Evolutionary conservation across 2,113 vertebrate genomes (phyloP).

Genomic region (Brachyhypopomus occidentalis): DNA sequence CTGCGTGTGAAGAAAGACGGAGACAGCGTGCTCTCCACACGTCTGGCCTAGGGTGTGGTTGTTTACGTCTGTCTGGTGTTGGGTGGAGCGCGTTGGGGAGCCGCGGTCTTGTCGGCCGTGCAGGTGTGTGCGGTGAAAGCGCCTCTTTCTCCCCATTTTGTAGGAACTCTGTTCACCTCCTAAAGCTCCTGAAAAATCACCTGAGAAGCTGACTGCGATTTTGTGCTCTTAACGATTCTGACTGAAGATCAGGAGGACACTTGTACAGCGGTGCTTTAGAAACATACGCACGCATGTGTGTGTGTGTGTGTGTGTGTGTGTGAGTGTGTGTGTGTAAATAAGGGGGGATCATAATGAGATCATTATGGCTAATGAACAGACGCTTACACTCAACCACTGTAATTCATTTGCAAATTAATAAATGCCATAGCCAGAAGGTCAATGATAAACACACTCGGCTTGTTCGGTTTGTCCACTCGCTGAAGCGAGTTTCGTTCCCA

Average conservation of each 20-base stretch:
- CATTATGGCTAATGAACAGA: background rate
- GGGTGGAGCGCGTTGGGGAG: too few species aligned
- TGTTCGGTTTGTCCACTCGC: background rate
- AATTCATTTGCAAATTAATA: slow-evolving; percentile 34
- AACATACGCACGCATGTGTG: background rate
- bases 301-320: slow-evolving; percentile 30
- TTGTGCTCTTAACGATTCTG: too few species aligned
- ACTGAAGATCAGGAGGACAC: too few species aligned
- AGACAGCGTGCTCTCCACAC: background rate
- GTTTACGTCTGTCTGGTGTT: too few species aligned
- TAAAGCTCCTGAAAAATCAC: too few species aligned
- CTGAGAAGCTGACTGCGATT: too few species aligned
- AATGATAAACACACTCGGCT: background rate
- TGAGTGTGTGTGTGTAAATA: slow-evolving; percentile 39
- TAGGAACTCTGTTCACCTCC: too few species aligned
- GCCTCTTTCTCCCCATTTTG: too few species aligned
- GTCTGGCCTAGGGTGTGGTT: too few species aligned
- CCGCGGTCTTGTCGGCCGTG: too few species aligned
- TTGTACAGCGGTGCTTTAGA: too few species aligned
- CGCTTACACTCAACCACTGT: slow-evolving; percentile 3
- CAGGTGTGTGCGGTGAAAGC: too few species aligned
- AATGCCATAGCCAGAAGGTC: slow-evolving; percentile 9
- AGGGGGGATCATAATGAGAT: slow-evolving; percentile 30
- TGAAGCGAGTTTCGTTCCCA: background rate
- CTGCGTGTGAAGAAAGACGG: background rate